A percentile compares a stretch with the other conserved stretches of the same genome.
Evolutionary conservation across 1,140 invertebrate species (phyloP).

Genomic region (Ostrea denselamellosa): DNA sequence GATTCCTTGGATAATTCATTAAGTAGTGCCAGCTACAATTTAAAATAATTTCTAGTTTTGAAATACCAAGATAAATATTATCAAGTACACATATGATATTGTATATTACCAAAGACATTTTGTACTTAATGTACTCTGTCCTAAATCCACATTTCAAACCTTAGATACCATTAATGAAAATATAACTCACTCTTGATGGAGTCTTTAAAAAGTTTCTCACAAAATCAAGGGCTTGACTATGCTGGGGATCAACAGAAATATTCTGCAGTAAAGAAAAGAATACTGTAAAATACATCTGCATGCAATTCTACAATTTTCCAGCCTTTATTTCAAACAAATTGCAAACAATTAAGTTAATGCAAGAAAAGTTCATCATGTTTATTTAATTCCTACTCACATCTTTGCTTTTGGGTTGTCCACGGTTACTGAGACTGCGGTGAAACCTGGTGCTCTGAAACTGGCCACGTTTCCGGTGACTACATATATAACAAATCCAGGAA

Average conservation of each 20-base stretch:
- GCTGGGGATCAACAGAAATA: slow-evolving; percentile 70
- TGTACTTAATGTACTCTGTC: background rate
- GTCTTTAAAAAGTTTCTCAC: slow-evolving; percentile 72
- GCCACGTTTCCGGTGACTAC: slow-evolving; percentile 71
- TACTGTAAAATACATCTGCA: background rate
- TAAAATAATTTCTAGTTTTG: slow-evolving; percentile 38
- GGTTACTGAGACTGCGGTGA: slow-evolving; percentile 69
- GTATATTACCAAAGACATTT: too few relatives aligned
- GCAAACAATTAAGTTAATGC: too few relatives aligned
- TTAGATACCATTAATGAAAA: background rate
- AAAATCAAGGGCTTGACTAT: slow-evolving; percentile 72
- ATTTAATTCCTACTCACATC: background rate
- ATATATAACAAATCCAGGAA: slow-evolving; percentile 75
- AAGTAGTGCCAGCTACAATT: slow-evolving; percentile 74
- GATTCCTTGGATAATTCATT: slow-evolving; percentile 72
- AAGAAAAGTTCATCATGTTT: too few relatives aligned
- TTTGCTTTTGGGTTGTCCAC: slow-evolving; percentile 45
- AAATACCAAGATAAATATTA: background rate
- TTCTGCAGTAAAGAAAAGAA: slow-evolving; percentile 40
- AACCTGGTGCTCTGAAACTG: slow-evolving; percentile 72
- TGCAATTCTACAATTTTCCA: background rate
- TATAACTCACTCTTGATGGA: slow-evolving; percentile 71
- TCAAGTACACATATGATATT: too few relatives aligned
- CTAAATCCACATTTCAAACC: background rate
- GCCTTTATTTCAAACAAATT: too few relatives aligned